Base-by-base conservation (phyloP, 2,797 vertebrate genomes). In the Myotis pilosus region DNA sequence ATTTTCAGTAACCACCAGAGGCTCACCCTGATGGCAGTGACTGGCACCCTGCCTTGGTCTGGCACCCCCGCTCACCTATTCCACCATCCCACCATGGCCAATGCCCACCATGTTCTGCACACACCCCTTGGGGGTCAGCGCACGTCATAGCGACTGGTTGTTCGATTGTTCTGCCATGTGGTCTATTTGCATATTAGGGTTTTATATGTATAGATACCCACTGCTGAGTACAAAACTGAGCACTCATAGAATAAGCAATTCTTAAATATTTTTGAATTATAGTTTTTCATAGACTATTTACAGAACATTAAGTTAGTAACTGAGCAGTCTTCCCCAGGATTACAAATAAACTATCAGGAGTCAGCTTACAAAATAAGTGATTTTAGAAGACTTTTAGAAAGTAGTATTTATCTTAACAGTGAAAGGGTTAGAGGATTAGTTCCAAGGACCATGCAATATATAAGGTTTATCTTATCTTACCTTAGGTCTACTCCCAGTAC, bases 361-460 rank as follows among this genome's bases (percentile, higher is more conserved):
- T 68, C 62, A 76, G 55, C 23, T 88, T 93, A 83, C 38, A 82
- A 91, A 95, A 92, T 38, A 55, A 71, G 55, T 86, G 22, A 93
- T 55, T 96, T 87, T 85, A 84, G 84, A 88, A 97, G 62, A 82
- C 74, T 66, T 96, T 79, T 80, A 81, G 83, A 82, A 93, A 25
- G 41, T 66, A 74, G 3, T 76, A n/a, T 82, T 95, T 94, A 75
- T 80, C 66, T 91, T 79, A 84, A 92, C 47, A 75, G 19, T 53
- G n/a, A 41, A 72, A 93, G 22, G 16, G 28, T 69, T 80, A n/a
- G 62, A 85, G 30, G 47, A 23, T 87, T 49, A 76, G 71, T 55
- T 93, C 28, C 51, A 53, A 79, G 53, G 36, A 38, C 22, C 20
- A 23, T 44, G 4, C 3, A 71, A 3, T 87, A 41, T 11, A n/a